A percentile compares a stretch with the other conserved stretches of the same genome.
These are phyloP conservation scores for Benthosema pterotum DNA, from an alignment of 2,797 vertebrate species.

Conservation along the genomic window DNA sequence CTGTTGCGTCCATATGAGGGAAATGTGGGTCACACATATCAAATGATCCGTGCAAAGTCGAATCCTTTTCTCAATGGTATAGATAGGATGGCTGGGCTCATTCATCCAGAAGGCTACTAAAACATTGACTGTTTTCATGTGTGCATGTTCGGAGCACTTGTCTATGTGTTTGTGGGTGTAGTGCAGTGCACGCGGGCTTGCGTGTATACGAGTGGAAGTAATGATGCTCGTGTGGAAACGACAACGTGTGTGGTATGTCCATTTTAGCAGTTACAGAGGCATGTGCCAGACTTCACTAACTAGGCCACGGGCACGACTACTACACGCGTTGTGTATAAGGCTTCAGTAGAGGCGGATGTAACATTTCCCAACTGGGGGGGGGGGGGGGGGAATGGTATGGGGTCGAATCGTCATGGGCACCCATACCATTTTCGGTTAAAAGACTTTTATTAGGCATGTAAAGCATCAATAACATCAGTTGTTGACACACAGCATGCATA, in stretches of 20 bases:
- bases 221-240: too few relatives aligned
- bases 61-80: constrained; percentile 26
- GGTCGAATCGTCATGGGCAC: too few relatives aligned
- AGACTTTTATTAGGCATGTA: too few relatives aligned
- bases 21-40: constrained; percentile 72
- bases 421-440: too few relatives aligned
- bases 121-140: constrained; percentile 11
- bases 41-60: constrained; percentile 59
- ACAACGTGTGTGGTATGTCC: constrained; percentile 11
- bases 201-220: background rate
- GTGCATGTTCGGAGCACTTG: too few relatives aligned
- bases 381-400: too few relatives aligned
- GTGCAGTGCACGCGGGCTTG: background rate
- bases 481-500: too few relatives aligned
- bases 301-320: background rate
- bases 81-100: constrained; percentile 4
- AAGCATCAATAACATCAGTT: too few relatives aligned
- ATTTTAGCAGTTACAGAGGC: background rate
- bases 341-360: too few relatives aligned
- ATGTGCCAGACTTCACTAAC: background rate
- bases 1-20: constrained; percentile 39
- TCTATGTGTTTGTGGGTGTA: background rate
- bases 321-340: background rate
- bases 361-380: too few relatives aligned
- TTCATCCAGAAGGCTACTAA: constrained; percentile 13